These are phyloP conservation scores for Urechis unicinctus DNA, from an alignment of 2,888 invertebrate species.

Conservation along the genomic window DNA sequence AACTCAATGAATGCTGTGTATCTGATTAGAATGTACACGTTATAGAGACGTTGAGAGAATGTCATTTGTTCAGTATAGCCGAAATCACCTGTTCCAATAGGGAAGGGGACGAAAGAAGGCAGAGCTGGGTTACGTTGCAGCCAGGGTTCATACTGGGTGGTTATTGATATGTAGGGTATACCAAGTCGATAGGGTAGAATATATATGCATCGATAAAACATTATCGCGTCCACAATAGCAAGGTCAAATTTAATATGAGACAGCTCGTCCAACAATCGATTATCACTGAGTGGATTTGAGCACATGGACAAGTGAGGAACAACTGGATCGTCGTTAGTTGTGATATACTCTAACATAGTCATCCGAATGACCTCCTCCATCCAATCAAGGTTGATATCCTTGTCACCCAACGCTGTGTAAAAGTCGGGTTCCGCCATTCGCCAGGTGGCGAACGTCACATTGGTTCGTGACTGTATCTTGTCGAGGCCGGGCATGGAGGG, in stretches of 20 bases:
- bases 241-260: constrained; percentile 7
- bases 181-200: constrained; percentile 10
- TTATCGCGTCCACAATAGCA: constrained; percentile 13
- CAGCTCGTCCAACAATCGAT: constrained; percentile 4
- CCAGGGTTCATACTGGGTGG: constrained; percentile 17
- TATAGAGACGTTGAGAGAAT: constrained; percentile 11
- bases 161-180: constrained; percentile 11
- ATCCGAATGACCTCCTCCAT: not conserved
- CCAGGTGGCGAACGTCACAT: not conserved
- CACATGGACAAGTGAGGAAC: not conserved
- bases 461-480: not conserved
- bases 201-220: constrained; percentile 7
- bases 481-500: not conserved
- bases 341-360: not conserved
- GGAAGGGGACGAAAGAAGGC: constrained; percentile 15
- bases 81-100: not conserved
- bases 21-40: constrained; percentile 8
- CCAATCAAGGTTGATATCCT: not conserved
- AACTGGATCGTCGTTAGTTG: not conserved
- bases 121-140: constrained; percentile 11
- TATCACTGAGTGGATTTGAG: constrained; percentile 10
- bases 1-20: constrained; percentile 9
- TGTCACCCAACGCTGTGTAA: not conserved
- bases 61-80: constrained; percentile 12
- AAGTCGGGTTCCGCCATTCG: not conserved